Evolutionary conservation across 2,888 invertebrate species (phyloP).

Genomic region (Ptilodon capucinus): DNA sequence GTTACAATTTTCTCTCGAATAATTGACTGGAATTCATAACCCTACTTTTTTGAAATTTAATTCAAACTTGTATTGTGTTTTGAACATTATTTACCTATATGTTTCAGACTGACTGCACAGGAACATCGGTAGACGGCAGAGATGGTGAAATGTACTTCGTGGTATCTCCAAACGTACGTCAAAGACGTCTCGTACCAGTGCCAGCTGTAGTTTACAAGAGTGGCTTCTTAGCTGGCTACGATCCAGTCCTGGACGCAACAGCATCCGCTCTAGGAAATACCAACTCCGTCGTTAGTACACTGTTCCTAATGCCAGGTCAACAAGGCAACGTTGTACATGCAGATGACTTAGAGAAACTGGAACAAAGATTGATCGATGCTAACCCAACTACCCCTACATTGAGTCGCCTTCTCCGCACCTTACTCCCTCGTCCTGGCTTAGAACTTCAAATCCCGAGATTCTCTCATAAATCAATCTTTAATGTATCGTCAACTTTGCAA

Average conservation of each 20-base stretch:
- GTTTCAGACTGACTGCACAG: slow-evolving; percentile 90
- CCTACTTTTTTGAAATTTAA: no score
- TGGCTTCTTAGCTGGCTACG: slow-evolving; percentile 92
- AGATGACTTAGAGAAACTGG: slow-evolving; percentile 89
- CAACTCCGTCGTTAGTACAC: slow-evolving; percentile 88
- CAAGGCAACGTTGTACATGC: slow-evolving; percentile 91
- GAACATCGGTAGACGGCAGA: slow-evolving; percentile 88
- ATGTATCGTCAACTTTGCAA: slow-evolving; percentile 89
- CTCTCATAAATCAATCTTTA: slow-evolving; percentile 91
- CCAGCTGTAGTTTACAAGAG: slow-evolving; percentile 91
- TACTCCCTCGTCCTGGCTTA: slow-evolving; percentile 89
- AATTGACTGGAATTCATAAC: no score
- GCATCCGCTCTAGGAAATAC: slow-evolving; percentile 89
- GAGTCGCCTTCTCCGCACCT: slow-evolving; percentile 87
- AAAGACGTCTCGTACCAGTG: slow-evolving; percentile 90
- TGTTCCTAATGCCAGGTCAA: slow-evolving; percentile 93
- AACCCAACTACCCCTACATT: slow-evolving; percentile 87
- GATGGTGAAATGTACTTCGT: slow-evolving; percentile 95
- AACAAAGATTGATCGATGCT: slow-evolving; percentile 86
- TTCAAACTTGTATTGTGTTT: no score
- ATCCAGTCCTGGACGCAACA: slow-evolving; percentile 92
- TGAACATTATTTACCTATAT: slow-evolving; percentile 4
- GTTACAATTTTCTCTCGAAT: no score
- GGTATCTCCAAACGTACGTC: slow-evolving; percentile 89
- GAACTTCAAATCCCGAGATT: slow-evolving; percentile 93